phyloP scores from a whole-genome alignment of 2,888 invertebrate species.

The Cyrtodaria siliqua region DNA sequence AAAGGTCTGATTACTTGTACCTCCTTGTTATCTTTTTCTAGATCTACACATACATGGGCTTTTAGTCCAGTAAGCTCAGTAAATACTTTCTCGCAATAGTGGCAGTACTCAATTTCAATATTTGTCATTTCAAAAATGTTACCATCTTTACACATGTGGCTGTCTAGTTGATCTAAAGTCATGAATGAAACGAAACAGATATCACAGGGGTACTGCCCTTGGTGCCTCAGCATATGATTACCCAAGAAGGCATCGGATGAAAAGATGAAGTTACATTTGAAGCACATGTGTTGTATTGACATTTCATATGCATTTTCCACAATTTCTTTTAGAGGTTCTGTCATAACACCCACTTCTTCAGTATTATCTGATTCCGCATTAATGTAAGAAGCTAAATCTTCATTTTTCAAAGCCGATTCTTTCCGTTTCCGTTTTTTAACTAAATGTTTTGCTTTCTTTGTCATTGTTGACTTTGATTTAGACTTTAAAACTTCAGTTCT shows the following conservation, averaged over 20 bases:
- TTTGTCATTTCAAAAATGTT: neutral
- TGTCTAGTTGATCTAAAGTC: neutral
- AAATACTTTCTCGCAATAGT: neutral
- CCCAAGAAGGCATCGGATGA: neutral
- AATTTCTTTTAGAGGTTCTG: neutral
- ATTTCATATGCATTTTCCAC: neutral
- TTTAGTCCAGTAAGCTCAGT: neutral
- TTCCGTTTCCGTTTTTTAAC: neutral
- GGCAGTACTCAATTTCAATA: neutral
- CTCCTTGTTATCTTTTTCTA: neutral
- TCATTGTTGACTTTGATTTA: no score
- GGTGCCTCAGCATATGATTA: constrained; percentile 2
- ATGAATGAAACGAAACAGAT: neutral
- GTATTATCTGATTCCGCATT: no score
- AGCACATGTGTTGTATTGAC: neutral
- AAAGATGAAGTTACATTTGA: neutral
- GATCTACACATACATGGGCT: neutral
- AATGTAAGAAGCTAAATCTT: no score
- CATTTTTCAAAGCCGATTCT: neutral
- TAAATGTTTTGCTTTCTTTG: no score
- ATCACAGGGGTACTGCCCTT: neutral
- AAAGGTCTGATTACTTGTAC: neutral
- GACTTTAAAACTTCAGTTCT: no score
- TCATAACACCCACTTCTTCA: no score
- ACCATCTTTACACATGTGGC: neutral